These are phyloP conservation scores for Dolomedes plantarius DNA, from an alignment of 2,888 invertebrate genomes.

Conservation along the genomic window DNA sequence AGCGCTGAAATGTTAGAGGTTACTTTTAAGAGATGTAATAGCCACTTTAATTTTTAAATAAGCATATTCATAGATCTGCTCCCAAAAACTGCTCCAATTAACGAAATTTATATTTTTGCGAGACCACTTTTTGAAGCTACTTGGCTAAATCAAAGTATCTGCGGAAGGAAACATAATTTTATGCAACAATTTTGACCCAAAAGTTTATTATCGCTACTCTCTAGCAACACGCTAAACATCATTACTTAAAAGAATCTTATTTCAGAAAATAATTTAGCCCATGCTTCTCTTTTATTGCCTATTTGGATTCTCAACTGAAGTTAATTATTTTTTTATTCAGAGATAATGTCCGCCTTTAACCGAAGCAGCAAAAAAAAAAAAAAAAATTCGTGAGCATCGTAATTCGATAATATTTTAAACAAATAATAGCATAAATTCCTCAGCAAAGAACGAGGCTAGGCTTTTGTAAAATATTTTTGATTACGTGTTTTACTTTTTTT, in stretches of 20 bases:
- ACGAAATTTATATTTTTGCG: neutral
- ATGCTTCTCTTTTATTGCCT: conserved; percentile 9
- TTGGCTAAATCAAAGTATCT: neutral
- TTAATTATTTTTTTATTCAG: neutral
- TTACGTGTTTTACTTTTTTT: neutral
- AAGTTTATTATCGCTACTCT: neutral
- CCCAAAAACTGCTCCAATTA: neutral
- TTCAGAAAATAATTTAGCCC: conserved; percentile 6
- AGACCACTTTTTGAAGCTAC: neutral
- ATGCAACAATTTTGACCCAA: neutral
- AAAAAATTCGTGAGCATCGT: neutral
- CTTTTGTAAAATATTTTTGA: neutral
- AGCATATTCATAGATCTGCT: neutral
- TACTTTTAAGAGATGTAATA: neutral
- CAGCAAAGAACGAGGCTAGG: neutral
- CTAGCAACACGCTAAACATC: neutral
- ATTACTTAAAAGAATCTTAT: neutral
- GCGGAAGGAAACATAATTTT: neutral
- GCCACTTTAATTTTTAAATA: neutral
- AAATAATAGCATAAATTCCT: conserved; percentile 1
- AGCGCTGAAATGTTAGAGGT: neutral
- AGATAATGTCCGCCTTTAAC: neutral
- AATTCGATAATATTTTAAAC: conserved; percentile 12
- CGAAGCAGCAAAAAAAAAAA: neutral
- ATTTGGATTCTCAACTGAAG: neutral